Base-by-base conservation (phyloP, 1,140 invertebrate species). In the Heliconius himera region DNA sequence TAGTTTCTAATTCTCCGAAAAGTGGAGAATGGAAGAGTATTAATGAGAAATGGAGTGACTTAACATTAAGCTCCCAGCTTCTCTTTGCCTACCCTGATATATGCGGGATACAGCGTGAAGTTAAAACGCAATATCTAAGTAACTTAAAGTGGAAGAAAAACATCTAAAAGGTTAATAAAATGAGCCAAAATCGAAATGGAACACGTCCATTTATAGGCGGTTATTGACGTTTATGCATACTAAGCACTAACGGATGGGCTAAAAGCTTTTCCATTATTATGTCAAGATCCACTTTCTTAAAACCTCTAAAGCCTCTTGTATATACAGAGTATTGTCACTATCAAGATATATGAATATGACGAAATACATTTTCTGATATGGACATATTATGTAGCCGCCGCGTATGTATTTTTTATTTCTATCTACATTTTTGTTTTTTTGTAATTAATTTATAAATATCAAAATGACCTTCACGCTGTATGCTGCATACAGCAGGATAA, bases 261-360 rank as follows among this genome's bases (percentile, higher is more conserved):
- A 78, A 83, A 79, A 81, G 82, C 79, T 81, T 79, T 81, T 83
- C 79, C 82, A 79, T 83, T 83, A 83, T 79, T 73, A 83, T 77
- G 82, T 81, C 82, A 83, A 83, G 79, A 78, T 81, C 76, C 77
- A 83, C 77, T 76, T 77, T 78, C 77, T 81, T 78, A 79, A 76
- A 56, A 56, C 8, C 54, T 22, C 54, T 56, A 22, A 74, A 80
- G 73, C 73, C 78, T 49, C 38, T 74, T 22, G 29, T n/a, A 74
- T 60, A 74, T 74, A 8, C 20, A 49, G 33, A 79, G 70, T 73
- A 80, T 75, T 74, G 73, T 36, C 49, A 49, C 56, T 76, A 74
- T 60, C 33, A 51, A 74, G 41, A 77, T 74, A 70, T 70, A 73
- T 33, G 72, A 22, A 46, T 71, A 74, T 60, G 18, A 46, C 4